These are phyloP conservation scores for Drosophila varians DNA, from an alignment of 1,140 invertebrate species.

Conservation along the genomic window DNA sequence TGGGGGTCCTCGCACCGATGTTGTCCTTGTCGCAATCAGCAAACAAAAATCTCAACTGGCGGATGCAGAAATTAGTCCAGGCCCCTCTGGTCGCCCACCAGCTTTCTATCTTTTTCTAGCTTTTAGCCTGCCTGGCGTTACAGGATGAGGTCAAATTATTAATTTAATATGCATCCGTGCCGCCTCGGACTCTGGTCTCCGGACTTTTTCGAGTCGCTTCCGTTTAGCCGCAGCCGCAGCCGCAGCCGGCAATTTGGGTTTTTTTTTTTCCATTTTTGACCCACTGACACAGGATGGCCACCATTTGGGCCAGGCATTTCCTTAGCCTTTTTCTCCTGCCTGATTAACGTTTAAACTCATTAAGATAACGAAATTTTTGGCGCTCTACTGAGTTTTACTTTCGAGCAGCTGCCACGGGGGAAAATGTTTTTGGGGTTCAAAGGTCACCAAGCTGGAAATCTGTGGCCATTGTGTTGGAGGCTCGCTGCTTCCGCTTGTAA, in stretches of 20 bases:
- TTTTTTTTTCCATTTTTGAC: too few species aligned
- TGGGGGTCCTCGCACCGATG: slow-evolving; percentile 13
- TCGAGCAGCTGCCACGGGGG: slow-evolving; percentile 44
- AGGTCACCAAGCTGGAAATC: slow-evolving; percentile 66
- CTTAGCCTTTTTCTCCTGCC: slow-evolving; percentile 65
- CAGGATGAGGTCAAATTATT: slow-evolving; percentile 79
- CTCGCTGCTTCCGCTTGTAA: slow-evolving; percentile 42
- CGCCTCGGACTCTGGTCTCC: slow-evolving; percentile 47
- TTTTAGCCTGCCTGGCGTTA: slow-evolving; percentile 22
- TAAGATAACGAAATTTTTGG: slow-evolving; percentile 81
- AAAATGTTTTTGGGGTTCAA: slow-evolving; percentile 35
- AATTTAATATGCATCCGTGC: slow-evolving; percentile 80
- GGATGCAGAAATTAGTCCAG: slow-evolving; percentile 68
- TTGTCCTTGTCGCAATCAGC: slow-evolving; percentile 74
- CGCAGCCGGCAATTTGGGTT: slow-evolving; percentile 9
- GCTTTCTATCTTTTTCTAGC: not conserved
- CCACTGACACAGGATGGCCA: slow-evolving; percentile 64
- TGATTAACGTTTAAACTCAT: slow-evolving; percentile 82
- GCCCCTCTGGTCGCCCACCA: not conserved
- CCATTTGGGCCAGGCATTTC: slow-evolving; percentile 61
- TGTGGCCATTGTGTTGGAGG: slow-evolving; percentile 62
- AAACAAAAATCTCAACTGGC: slow-evolving; percentile 66
- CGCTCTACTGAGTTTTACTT: slow-evolving; percentile 65
- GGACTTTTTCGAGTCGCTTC: slow-evolving; percentile 26
- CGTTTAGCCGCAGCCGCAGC: not conserved